Evolutionary conservation across 2,888 invertebrate genomes (phyloP).

Genomic region (Lymantria monacha): DNA sequence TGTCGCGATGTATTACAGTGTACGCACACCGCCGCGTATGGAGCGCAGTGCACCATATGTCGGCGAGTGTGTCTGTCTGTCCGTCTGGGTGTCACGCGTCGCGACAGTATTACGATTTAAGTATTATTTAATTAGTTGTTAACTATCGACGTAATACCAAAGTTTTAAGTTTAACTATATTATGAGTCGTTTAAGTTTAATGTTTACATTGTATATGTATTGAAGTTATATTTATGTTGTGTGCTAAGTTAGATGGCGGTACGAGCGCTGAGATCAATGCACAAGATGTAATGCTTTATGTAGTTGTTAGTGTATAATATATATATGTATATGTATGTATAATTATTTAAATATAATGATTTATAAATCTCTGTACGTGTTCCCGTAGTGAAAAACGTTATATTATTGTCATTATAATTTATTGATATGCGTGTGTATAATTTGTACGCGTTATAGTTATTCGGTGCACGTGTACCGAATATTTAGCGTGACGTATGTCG

Average conservation of each 20-base stretch:
- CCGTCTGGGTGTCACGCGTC: slow-evolving; percentile 14
- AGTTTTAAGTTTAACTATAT: slow-evolving; percentile 42
- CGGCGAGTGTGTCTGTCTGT: slow-evolving; percentile 5
- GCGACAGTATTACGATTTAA: slow-evolving; percentile 41
- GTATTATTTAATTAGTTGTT: slow-evolving; percentile 48
- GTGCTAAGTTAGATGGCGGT: slow-evolving; percentile 13
- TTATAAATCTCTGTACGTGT: slow-evolving; percentile 61
- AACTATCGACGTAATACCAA: slow-evolving; percentile 51
- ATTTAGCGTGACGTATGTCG: slow-evolving; percentile 18
- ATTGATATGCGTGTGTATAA: slow-evolving; percentile 33
- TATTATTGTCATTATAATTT: slow-evolving; percentile 34
- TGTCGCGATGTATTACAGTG: slow-evolving; percentile 16
- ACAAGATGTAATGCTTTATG: slow-evolving; percentile 74
- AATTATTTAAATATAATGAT: slow-evolving; percentile 39
- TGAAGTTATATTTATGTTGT: slow-evolving; percentile 11
- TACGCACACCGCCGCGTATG: slow-evolving; percentile 9
- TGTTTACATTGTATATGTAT: neutral
- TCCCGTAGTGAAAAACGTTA: slow-evolving; percentile 49
- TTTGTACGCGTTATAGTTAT: slow-evolving; percentile 31
- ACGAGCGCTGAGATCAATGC: slow-evolving; percentile 46
- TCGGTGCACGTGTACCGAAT: slow-evolving; percentile 21
- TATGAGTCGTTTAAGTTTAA: slow-evolving; percentile 37
- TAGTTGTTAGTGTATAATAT: slow-evolving; percentile 67
- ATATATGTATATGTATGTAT: slow-evolving; percentile 33
- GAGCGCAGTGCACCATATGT: neutral